These are phyloP conservation scores for Pherbina coryleti DNA, from an alignment of 2,888 invertebrate genomes.

Conservation along the genomic window DNA sequence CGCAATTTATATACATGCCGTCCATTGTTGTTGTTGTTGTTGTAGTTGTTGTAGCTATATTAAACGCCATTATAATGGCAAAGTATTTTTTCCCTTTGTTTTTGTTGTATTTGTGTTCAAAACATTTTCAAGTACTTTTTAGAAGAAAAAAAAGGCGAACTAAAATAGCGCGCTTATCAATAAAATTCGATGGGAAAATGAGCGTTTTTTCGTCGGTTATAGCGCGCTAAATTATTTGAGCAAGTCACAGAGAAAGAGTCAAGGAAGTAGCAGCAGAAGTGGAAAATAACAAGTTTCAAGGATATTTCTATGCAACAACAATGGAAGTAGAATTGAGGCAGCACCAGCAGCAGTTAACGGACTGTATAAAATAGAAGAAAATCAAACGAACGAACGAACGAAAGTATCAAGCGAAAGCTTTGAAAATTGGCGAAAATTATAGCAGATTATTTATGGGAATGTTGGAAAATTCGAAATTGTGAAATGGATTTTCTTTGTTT, in stretches of 20 bases:
- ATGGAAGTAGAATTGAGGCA: not conserved
- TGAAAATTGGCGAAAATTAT: not conserved
- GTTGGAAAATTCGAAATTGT: not conserved
- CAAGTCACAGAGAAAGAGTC: not conserved
- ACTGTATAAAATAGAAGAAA: no score
- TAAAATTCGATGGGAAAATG: no score
- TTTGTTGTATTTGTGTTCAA: no score
- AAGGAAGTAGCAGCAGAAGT: not conserved
- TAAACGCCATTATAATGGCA: conserved; percentile 12
- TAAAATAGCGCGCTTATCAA: no score
- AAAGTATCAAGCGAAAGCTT: not conserved
- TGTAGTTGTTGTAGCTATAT: not conserved
- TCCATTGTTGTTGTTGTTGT: not conserved
- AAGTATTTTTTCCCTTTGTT: no score
- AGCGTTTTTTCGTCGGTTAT: no score
- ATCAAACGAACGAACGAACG: not conserved
- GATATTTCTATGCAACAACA: not conserved
- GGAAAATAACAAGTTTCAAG: not conserved
- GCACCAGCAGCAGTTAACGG: not conserved
- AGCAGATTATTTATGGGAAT: not conserved
- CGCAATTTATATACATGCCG: not conserved
- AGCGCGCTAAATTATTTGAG: not conserved
- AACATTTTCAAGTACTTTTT: no score
- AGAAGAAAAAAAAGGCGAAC: no score
- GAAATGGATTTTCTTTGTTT: not conserved